Evolutionary conservation across 1,140 invertebrate genomes (phyloP).

Genomic region (Megathymus violae): DNA sequence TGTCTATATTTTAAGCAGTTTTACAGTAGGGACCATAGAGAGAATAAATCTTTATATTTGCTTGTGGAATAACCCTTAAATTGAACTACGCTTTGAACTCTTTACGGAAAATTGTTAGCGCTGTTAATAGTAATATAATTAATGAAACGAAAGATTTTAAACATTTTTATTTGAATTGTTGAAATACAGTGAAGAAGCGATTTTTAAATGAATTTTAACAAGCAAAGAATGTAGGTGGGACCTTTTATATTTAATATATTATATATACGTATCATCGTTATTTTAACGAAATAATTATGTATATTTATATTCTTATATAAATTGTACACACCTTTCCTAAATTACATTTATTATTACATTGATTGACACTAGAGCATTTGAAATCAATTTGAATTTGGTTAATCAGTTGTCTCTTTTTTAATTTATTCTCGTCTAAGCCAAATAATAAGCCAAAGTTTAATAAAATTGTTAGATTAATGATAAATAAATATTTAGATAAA

Average conservation of each 20-base stretch:
- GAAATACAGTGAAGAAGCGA: conserved; percentile 6
- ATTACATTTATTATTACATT: conserved; percentile 51
- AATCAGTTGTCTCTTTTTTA: conserved; percentile 41
- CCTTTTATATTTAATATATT: conserved; percentile 46
- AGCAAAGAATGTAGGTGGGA: conserved; percentile 52
- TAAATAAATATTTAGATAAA: conserved; percentile 32
- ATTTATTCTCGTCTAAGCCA: conserved; percentile 61
- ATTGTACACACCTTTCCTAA: conserved; percentile 67
- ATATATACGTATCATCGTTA: conserved; percentile 57
- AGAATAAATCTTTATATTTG: conserved; percentile 57
- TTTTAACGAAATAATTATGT: conserved; percentile 54
- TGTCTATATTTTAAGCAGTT: conserved; percentile 61
- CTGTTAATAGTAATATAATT: conserved; percentile 23
- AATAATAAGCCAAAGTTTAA: conserved; percentile 73
- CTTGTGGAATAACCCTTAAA: conserved; percentile 41
- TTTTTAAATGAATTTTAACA: conserved; percentile 35
- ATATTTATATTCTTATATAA: conserved; percentile 74
- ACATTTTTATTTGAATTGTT: neutral
- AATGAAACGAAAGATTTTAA: conserved; percentile 14
- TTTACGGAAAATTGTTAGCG: conserved; percentile 29
- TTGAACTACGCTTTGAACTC: conserved; percentile 17
- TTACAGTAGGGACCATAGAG: conserved; percentile 77
- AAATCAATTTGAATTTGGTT: conserved; percentile 32
- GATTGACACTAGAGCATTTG: conserved; percentile 62
- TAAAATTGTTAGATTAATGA: conserved; percentile 48